Conservation (phyloP, 1,140 invertebrate species). For the Littorina saxatilis region DNA sequence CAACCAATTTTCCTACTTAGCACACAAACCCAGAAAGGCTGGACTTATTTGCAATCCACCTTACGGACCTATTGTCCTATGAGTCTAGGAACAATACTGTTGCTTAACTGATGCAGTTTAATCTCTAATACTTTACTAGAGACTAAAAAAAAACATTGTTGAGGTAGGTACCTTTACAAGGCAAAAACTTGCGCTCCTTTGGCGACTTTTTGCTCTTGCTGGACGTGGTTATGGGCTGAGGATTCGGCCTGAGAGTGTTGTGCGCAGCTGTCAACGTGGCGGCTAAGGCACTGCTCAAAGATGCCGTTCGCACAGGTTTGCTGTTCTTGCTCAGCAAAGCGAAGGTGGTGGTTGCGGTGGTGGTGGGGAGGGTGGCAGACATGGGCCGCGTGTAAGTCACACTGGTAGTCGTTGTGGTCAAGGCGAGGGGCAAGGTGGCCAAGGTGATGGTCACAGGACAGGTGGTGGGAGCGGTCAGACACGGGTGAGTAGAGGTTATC, state of each 20-base stretch:
- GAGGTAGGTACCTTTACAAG: conserved; percentile 78
- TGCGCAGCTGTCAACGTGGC: conserved; percentile 21
- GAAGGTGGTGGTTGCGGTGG: conserved; percentile 37
- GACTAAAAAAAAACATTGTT: background rate
- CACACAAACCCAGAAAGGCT: no score
- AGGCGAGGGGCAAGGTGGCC: conserved; percentile 32
- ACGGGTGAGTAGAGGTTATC: background rate
- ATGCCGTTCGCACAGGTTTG: conserved; percentile 22
- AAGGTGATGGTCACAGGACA: conserved; percentile 43
- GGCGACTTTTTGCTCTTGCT: conserved; percentile 47
- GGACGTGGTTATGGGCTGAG: background rate
- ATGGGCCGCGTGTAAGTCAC: conserved; percentile 35
- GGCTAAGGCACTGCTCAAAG: conserved; percentile 31
- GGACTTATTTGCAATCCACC: no score
- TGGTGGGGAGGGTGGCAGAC: conserved; percentile 34
- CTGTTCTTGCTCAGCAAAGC: conserved; percentile 42
- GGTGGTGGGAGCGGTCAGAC: background rate
- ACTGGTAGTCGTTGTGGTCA: conserved; percentile 29
- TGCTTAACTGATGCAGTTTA: no score
- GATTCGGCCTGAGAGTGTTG: conserved; percentile 14
- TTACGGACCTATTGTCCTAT: no score
- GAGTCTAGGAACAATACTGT: no score
- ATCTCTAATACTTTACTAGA: no score
- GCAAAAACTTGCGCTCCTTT: conserved; percentile 61
- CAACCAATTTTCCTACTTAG: no score